A percentile compares a stretch with the other conserved stretches of the same genome.
These are phyloP conservation scores for Heliconius hermathena DNA, from an alignment of 1,140 invertebrate genomes.

Conservation along the genomic window DNA sequence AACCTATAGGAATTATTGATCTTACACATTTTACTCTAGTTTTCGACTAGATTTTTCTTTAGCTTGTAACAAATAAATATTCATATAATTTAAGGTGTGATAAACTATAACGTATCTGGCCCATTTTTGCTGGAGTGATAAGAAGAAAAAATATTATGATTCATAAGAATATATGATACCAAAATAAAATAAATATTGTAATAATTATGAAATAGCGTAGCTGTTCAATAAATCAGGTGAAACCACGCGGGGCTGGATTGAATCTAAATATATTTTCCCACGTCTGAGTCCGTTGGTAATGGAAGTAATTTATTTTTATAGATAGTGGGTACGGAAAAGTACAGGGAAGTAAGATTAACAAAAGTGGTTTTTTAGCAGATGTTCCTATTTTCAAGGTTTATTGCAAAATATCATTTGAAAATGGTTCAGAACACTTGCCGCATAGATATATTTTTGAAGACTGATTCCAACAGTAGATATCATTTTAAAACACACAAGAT, in stretches of 20 bases:
- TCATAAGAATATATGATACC: neutral
- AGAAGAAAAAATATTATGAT: neutral
- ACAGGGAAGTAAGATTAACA: neutral
- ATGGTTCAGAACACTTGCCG: neutral
- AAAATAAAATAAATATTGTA: neutral
- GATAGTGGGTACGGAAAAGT: neutral
- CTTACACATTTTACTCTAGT: too few species aligned
- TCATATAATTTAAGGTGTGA: too few species aligned
- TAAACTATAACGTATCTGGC: too few species aligned
- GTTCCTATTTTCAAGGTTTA: constrained; percentile 4
- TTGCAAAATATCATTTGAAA: neutral
- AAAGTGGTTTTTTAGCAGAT: neutral
- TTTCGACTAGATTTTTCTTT: too few species aligned
- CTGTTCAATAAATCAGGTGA: constrained; percentile 19
- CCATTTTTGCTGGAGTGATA: too few species aligned
- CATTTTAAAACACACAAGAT: too few species aligned
- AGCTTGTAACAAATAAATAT: too few species aligned
- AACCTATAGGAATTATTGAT: too few species aligned
- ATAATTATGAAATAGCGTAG: neutral
- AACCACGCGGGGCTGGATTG: constrained; percentile 6
- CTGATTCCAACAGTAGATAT: too few species aligned
- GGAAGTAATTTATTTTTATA: constrained; percentile 22
- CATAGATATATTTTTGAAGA: neutral
- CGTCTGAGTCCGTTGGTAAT: constrained; percentile 2
- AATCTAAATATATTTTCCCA: constrained; percentile 22